Percentiles rank a stretch among this genome's conserved stretches.
These are phyloP conservation scores for Periparus ater DNA, from an alignment of 2,797 vertebrate genomes.

Conservation along the genomic window DNA sequence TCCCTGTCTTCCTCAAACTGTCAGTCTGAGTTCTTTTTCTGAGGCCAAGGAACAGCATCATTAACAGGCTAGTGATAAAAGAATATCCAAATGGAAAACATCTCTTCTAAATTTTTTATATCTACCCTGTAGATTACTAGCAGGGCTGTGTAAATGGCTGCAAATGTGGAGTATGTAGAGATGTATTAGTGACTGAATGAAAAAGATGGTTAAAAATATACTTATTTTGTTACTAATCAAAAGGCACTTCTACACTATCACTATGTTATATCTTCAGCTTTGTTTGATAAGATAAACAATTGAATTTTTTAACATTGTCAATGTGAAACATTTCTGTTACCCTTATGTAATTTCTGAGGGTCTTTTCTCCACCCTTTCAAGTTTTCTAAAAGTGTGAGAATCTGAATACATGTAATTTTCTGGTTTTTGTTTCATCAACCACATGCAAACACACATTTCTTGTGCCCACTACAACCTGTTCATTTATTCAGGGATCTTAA, in stretches of 20 bases:
- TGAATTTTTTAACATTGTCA: not conserved
- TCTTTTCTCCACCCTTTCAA: not conserved
- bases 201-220: not conserved
- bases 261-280: not conserved
- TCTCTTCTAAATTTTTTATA: not conserved
- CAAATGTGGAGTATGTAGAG: not conserved
- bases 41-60: not conserved
- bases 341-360: not conserved
- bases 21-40: not conserved
- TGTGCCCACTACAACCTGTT: not conserved
- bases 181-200: not conserved
- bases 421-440: not conserved
- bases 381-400: not conserved
- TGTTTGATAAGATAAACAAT: not conserved
- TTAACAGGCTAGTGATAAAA: not conserved
- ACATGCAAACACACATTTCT: not conserved
- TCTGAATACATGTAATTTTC: not conserved
- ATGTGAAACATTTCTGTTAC: not conserved
- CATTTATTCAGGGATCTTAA: not conserved
- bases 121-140: not conserved
- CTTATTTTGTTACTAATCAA: not conserved
- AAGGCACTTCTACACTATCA: not conserved
- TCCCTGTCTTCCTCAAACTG: not conserved
- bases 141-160: not conserved
- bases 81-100: not conserved